These are phyloP conservation scores for Ferdinandea cuprea DNA, from an alignment of 2,888 invertebrate genomes.

Conservation along the genomic window DNA sequence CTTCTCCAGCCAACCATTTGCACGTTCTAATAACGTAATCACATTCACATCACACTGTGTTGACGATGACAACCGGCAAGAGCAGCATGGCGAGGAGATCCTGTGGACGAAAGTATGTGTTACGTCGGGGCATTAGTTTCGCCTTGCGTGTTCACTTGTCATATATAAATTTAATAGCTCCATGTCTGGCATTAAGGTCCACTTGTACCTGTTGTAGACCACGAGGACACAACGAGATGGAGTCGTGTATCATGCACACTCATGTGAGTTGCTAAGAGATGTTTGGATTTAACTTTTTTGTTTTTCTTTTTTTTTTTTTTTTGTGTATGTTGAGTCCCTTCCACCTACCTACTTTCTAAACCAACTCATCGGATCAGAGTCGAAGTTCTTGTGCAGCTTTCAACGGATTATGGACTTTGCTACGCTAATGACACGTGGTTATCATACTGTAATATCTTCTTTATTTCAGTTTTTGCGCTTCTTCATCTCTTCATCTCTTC, in stretches of 20 bases:
- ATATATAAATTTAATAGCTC: constrained; percentile 62
- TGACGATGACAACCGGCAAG: constrained; percentile 50
- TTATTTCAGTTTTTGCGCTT: constrained; percentile 20
- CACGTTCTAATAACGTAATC: constrained; percentile 67
- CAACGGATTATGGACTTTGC: constrained; percentile 62
- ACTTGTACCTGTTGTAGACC: constrained; percentile 51
- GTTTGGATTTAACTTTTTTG: constrained; percentile 25
- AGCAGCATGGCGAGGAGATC: constrained; percentile 27
- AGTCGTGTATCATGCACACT: constrained; percentile 18
- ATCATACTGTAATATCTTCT: constrained; percentile 57
- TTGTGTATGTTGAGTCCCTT: too few species aligned
- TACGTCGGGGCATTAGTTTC: constrained; percentile 15
- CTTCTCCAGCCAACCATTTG: constrained; percentile 41
- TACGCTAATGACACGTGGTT: constrained; percentile 67
- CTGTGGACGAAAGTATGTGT: constrained; percentile 22
- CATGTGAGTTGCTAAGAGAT: constrained; percentile 22
- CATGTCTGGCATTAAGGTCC: constrained; percentile 36
- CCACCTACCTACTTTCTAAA: constrained; percentile 37
- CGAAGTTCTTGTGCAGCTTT: constrained; percentile 55
- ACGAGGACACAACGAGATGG: not conserved
- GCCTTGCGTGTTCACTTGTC: constrained; percentile 30
- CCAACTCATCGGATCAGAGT: constrained; percentile 42
- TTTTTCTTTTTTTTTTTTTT: constrained; percentile 2
- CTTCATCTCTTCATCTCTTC: constrained; percentile 19
- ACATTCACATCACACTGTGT: constrained; percentile 54